These are phyloP conservation scores for Ochropacha duplaris DNA, from an alignment of 2,888 invertebrate genomes.

Conservation along the genomic window DNA sequence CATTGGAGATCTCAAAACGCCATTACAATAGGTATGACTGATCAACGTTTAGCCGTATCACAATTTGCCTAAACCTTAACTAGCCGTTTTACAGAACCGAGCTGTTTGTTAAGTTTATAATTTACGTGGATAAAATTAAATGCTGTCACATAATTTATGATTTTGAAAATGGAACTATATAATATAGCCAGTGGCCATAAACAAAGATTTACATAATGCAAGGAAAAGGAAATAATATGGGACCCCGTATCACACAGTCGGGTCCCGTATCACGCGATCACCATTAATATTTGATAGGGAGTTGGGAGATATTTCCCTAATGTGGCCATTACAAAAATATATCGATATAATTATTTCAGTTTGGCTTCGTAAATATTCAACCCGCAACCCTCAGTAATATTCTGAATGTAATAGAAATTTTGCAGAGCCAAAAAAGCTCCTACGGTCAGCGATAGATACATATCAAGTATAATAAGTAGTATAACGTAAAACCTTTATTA, in stretches of 20 bases:
- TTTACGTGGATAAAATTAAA: no score
- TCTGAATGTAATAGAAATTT: no score
- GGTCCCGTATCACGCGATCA: conserved; percentile 13
- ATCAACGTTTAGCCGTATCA: no score
- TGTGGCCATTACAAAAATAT: conserved; percentile 69
- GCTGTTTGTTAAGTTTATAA: no score
- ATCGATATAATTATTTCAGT: conserved; percentile 69
- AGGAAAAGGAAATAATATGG: conserved; percentile 8
- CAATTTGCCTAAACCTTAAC: no score
- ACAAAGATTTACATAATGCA: neutral
- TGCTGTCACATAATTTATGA: neutral
- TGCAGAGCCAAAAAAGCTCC: no score
- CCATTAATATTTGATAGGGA: conserved; percentile 61
- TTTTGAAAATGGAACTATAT: neutral
- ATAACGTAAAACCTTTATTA: no score
- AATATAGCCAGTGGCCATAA: neutral
- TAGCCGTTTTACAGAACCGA: no score
- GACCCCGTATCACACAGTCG: conserved; percentile 10
- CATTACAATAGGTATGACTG: no score
- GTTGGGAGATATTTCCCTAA: conserved; percentile 68
- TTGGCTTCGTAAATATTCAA: conserved; percentile 57
- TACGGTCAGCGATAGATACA: no score
- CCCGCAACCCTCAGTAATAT: conserved; percentile 17
- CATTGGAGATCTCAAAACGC: no score
- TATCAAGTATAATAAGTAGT: no score